These are phyloP conservation scores for Capromys pilorides DNA, from an alignment of 2,797 vertebrate species.

Conservation along the genomic window DNA sequence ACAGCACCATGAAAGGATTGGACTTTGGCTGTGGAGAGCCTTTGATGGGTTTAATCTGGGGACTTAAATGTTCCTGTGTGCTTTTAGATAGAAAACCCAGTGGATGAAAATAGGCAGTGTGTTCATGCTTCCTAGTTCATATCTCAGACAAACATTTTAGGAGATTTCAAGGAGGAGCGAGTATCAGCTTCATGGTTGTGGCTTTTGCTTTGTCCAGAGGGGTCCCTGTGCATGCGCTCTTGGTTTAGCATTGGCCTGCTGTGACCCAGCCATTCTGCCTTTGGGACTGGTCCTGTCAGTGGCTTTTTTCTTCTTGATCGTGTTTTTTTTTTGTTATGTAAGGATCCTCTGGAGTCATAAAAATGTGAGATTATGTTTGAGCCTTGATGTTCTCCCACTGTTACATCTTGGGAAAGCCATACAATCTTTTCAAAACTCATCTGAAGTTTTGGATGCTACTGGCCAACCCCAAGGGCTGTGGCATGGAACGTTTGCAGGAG, in stretches of 20 bases:
- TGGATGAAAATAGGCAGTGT: not conserved
- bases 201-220: not conserved
- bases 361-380: not conserved
- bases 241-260: not conserved
- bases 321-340: not conserved
- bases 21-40: not conserved
- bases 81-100: not conserved
- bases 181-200: rapidly evolving
- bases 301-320: not conserved
- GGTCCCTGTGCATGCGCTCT: not conserved
- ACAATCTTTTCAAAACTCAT: not conserved
- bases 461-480: not conserved
- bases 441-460: not conserved
- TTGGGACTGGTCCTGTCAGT: not conserved
- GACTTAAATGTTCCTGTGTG: not conserved
- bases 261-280: not conserved
- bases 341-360: not conserved
- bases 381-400: not conserved
- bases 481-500: not conserved
- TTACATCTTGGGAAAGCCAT: not conserved
- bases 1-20: not conserved
- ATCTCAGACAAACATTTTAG: not conserved
- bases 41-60: not conserved
- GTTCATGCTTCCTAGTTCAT: not conserved
- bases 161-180: not conserved